Evolutionary conservation across 2,888 invertebrate species (phyloP).

Genomic region (Drosophila niveifrons): DNA sequence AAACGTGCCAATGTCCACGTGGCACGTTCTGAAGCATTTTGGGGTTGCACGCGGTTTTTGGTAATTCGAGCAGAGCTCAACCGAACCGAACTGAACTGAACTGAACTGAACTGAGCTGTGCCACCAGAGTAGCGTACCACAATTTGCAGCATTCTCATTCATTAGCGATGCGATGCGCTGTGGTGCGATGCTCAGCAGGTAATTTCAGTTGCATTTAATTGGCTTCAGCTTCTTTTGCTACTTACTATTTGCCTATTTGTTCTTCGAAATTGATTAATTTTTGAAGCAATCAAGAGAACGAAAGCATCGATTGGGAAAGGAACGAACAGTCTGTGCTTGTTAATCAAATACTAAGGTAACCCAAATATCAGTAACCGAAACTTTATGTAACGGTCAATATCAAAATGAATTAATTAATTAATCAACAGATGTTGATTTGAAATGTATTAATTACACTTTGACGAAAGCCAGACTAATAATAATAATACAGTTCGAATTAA

Average conservation of each 20-base stretch:
- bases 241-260: slow-evolving; percentile 23
- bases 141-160: slow-evolving; percentile 59
- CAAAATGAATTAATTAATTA: no score
- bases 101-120: no score
- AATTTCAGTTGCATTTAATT: slow-evolving; percentile 24
- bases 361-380: no score
- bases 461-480: no score
- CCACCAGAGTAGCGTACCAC: slow-evolving; percentile 25
- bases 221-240: slow-evolving; percentile 19
- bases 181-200: slow-evolving; percentile 1
- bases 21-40: slow-evolving; percentile 20
- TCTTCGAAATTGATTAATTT: slow-evolving; percentile 16
- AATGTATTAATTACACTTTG: no score
- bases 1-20: slow-evolving; percentile 75
- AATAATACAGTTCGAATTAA: no score
- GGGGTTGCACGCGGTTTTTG: neutral
- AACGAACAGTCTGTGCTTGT: neutral
- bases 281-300: neutral
- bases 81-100: no score
- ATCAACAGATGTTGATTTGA: no score
- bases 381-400: no score
- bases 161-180: slow-evolving; percentile 51
- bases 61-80: slow-evolving; percentile 9
- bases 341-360: no score
- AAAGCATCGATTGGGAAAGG: neutral